Conservation (phyloP, 2,888 invertebrate species). For the Allygus modestus region DNA sequence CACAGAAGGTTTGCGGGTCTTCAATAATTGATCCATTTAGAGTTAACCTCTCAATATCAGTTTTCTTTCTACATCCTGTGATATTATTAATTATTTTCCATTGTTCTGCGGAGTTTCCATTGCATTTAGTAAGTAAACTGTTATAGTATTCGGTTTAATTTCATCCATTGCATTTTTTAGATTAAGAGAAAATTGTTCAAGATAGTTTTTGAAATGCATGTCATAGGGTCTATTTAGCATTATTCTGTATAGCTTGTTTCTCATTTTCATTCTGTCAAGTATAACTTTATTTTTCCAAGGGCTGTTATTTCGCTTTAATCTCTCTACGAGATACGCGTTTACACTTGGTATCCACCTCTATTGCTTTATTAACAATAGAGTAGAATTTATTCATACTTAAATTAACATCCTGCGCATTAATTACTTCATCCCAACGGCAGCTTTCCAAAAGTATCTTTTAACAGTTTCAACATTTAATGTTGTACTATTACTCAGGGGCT, state of each 20-base stretch:
- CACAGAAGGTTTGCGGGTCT: slow-evolving; percentile 18
- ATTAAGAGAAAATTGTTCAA: slow-evolving; percentile 24
- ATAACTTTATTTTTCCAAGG: background rate
- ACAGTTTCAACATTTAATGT: background rate
- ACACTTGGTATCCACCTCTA: background rate
- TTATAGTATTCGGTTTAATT: slow-evolving; percentile 7
- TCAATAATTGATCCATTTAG: background rate
- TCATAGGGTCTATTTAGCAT: slow-evolving; percentile 43
- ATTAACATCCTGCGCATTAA: background rate
- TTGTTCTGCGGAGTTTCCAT: too few species aligned
- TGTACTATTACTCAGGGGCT: background rate
- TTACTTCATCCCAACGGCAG: slow-evolving; percentile 2
- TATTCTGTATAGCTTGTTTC: slow-evolving; percentile 14
- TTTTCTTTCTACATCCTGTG: too few species aligned
- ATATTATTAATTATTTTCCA: too few species aligned
- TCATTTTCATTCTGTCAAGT: slow-evolving; percentile 14
- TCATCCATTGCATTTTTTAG: background rate
- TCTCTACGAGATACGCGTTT: background rate
- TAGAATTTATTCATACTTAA: background rate
- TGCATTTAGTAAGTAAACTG: slow-evolving; percentile 12
- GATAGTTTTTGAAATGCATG: slow-evolving; percentile 3
- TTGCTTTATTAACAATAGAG: slow-evolving; percentile 16
- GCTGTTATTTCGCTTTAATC: slow-evolving; percentile 11
- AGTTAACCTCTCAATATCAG: too few species aligned
- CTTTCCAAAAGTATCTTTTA: background rate